Base-by-base conservation (phyloP, 1,140 invertebrate genomes). In the Zaprionus ornatus region DNA sequence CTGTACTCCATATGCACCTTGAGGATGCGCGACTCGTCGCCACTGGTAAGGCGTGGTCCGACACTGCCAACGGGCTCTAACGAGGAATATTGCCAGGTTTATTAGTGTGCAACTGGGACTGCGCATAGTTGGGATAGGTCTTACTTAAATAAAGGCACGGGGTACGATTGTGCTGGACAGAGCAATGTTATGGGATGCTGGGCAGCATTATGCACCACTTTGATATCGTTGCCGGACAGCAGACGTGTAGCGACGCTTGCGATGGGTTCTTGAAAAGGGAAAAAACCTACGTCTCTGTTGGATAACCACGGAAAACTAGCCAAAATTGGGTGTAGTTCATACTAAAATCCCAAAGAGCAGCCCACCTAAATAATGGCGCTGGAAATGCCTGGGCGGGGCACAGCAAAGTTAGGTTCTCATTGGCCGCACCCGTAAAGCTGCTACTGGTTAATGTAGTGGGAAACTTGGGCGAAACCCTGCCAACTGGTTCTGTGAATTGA, bases 131-230 rank as follows among this genome's bases (percentile, higher is more conserved):
- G 84, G 82, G 82, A 86, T 69, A 79, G 71, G 52, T 56, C 85
- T 90, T 94, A 94, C 94, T 94, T 94, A 93, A 94, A 94, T 62
- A 94, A 72, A 42, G 94, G 94, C 87, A 95, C 94, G 73, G 96
- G 96, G 93, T 94, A 96, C 29, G 95, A 95, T 93, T 97, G 96
- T 62, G 95, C 95, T 88, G 95, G 95, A 91, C 96, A 96, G n/a
- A 96, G 93, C 52, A 96, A 87, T 2, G 93, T 91, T 48, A 94
- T 95, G n/a, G 85, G 13, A 12, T 66, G 95, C 94, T 64, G 94
- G 93, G 92, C 95, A 95, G 67, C 95, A 93, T 48, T 95, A 79
- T 79, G 94, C 73, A 68, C 94, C 94, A 93, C 94, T 93, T 93
- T 95, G 69, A 94, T 82, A 37, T 83, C 94, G 68, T 88, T 88